A percentile compares a stretch with the other conserved stretches of the same genome.
Conservation (phyloP, 2,113 vertebrate genomes). For the Aptenodytes forsteri region DNA sequence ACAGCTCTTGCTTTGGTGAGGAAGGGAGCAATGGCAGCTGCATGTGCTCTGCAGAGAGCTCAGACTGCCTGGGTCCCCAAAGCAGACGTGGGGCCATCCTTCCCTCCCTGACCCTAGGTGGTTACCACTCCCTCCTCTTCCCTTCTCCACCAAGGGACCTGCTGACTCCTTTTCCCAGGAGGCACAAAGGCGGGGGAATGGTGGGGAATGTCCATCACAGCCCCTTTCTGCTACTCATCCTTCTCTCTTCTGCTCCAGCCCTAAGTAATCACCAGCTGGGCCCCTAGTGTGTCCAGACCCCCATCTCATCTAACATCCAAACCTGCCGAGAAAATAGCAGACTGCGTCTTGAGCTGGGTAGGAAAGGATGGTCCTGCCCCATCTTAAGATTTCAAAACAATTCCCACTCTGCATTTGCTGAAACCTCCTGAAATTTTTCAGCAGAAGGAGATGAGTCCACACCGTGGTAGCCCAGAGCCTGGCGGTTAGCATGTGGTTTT, state of each 20-base stretch:
- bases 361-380: not conserved
- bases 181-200: not conserved
- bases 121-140: not conserved
- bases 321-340: not conserved
- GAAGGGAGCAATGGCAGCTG: not conserved
- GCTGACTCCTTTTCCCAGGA: not conserved
- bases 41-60: not conserved
- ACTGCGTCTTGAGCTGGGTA: not conserved
- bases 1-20: not conserved
- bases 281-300: not conserved
- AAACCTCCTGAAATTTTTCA: not conserved
- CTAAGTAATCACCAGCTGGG: not conserved
- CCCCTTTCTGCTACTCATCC: not conserved
- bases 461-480: not conserved
- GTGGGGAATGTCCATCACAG: not conserved
- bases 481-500: not conserved
- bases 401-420: not conserved
- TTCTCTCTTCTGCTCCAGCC: not conserved
- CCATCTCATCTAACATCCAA: not conserved
- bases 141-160: not conserved
- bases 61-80: not conserved
- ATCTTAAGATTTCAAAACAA: not conserved
- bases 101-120: not conserved
- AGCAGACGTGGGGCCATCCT: accelerated
- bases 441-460: not conserved